Evolutionary conservation across 2,888 invertebrate genomes (phyloP).

Genomic region (Melanotus villosus): DNA sequence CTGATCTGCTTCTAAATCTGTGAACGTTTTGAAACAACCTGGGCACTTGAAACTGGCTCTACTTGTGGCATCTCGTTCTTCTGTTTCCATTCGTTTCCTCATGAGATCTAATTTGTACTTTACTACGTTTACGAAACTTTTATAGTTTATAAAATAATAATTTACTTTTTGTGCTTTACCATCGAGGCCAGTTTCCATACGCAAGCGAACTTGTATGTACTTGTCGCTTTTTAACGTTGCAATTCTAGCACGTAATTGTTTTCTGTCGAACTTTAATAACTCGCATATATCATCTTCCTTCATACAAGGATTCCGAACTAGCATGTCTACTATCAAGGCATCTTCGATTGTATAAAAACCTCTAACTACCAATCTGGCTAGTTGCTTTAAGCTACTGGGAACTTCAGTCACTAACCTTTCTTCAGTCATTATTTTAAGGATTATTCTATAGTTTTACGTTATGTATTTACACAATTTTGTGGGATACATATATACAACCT

Average conservation of each 20-base stretch:
- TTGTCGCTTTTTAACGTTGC: constrained; percentile 91
- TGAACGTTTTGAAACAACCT: constrained; percentile 92
- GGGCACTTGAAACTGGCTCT: constrained; percentile 96
- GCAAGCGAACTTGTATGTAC: constrained; percentile 91
- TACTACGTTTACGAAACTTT: constrained; percentile 96
- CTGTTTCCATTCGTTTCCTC: constrained; percentile 95
- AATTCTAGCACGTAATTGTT: constrained; percentile 92
- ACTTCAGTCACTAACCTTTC: constrained; percentile 90
- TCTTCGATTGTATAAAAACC: constrained; percentile 97
- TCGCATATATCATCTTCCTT: constrained; percentile 94
- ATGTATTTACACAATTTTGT: neutral
- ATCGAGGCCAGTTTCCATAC: constrained; percentile 96
- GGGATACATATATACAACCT: neutral
- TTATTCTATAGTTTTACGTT: neutral
- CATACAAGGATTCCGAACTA: constrained; percentile 96
- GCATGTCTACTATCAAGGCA: constrained; percentile 94
- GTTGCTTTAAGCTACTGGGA: constrained; percentile 92
- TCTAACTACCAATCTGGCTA: constrained; percentile 91
- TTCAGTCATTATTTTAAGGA: constrained; percentile 72
- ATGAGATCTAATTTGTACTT: constrained; percentile 98
- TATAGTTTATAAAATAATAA: constrained; percentile 98
- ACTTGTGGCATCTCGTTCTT: constrained; percentile 94
- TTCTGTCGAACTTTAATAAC: constrained; percentile 92
- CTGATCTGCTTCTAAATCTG: constrained; percentile 95
- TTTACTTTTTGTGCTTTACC: constrained; percentile 96